These are phyloP conservation scores for Okamejei kenojei DNA, from an alignment of 2,797 vertebrate species.

Conservation along the genomic window DNA sequence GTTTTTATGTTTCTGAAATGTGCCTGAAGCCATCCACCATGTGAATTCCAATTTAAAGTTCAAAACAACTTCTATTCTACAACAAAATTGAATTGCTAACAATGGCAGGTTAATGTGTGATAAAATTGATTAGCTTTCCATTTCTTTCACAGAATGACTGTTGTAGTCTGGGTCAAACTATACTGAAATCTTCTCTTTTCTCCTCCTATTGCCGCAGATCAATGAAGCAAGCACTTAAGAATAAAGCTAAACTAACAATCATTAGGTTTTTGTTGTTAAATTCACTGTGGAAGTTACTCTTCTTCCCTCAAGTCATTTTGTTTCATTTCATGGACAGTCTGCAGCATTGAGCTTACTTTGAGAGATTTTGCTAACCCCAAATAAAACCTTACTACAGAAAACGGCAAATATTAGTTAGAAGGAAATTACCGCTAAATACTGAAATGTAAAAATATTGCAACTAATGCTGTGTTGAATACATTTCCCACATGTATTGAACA, in stretches of 20 bases:
- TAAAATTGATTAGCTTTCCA: slow-evolving; percentile 14
- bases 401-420: neutral
- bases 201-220: neutral
- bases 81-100: slow-evolving; percentile 29
- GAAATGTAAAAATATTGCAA: neutral
- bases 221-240: neutral
- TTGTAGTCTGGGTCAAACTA: neutral
- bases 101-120: slow-evolving; percentile 26
- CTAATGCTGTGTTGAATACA: neutral
- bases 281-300: neutral
- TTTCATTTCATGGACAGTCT: neutral
- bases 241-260: neutral
- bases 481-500: no score
- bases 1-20: no score
- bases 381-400: neutral
- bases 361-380: neutral
- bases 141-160: slow-evolving; percentile 17
- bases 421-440: neutral
- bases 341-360: neutral
- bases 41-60: slow-evolving; percentile 28
- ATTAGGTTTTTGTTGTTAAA: neutral
- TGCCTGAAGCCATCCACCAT: neutral
- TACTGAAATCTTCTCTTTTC: neutral
- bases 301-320: neutral
- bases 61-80: neutral